Base-by-base conservation (phyloP, 2,888 invertebrate genomes). In the Eupithecia abbreviata region DNA sequence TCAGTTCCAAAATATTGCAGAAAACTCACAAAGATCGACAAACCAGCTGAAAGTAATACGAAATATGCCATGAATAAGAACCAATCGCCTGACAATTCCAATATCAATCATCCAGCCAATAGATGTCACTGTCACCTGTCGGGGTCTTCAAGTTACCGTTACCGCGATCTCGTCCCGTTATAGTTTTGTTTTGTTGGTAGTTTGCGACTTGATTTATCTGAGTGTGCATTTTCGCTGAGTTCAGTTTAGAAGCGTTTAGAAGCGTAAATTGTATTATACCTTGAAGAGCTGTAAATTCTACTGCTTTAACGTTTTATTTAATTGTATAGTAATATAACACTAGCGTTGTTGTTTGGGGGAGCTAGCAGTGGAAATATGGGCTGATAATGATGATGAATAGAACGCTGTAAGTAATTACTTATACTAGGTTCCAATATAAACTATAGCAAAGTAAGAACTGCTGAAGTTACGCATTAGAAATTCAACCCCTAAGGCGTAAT, bases 41-140 rank as follows among this genome's bases (percentile, higher is more conserved):
- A 58, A 71, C 67, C 62, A 10, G 10, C 55, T 62, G 12, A 12
- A n/a, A 7, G 3, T 42, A 15, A 51, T 71, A 62, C 41, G 51
- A 67, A 75, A 78, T 58, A 77, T 74, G 67, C 73, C 62, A 73
- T 65, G 74, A 73, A 80, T 77, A 68, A 76, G 78, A 71, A 75
- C 77, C 79, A 78, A 83, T 83, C 81, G 82, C 78, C 80, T 81
- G 80, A 79, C 85, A 83, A 81, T 82, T 78, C 77, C 80, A 79
- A 77, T 84, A 89, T 90, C 90, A 85, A 89, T 90, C 90, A 90
- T 85, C 76, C 74, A 71, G 82, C 86, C 88, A 89, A 90, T 90
- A 86, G 84, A 85, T 85, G 90, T 89, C 89, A 85, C 85, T 85
- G 90, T 89, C 89, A 85, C 85, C 82, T 84, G 84, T 84, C 85